These are phyloP conservation scores for Synchiropus splendidus DNA, from an alignment of 2,113 vertebrate genomes.

Conservation along the genomic window DNA sequence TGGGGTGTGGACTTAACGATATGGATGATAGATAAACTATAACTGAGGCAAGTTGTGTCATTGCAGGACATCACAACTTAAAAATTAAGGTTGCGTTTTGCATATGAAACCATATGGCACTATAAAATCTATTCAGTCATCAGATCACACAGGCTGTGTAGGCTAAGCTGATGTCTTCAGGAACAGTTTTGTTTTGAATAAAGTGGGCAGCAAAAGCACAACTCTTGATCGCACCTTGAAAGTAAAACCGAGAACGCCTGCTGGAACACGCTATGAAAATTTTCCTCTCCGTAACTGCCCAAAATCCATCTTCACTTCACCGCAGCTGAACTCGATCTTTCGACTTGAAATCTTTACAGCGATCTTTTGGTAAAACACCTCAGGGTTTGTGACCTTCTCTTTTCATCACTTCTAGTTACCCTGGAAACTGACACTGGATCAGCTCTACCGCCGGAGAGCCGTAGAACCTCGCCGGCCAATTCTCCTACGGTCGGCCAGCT, in stretches of 20 bases:
- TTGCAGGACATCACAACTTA: too few relatives aligned
- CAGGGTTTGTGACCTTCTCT: background rate
- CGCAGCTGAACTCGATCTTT: conserved; percentile 1
- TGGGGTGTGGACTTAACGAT: too few relatives aligned
- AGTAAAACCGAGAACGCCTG: conserved; percentile 21
- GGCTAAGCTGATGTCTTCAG: conserved; percentile 11
- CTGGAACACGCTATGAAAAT: conserved; percentile 22
- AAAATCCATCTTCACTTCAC: conserved; percentile 4
- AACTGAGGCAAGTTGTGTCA: too few relatives aligned
- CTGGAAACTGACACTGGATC: conserved; percentile 1
- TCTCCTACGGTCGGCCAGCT: too few relatives aligned
- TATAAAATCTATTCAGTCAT: too few relatives aligned
- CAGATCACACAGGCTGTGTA: background rate
- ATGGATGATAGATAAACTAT: too few relatives aligned
- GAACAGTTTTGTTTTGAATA: conserved; percentile 10
- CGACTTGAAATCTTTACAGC: background rate
- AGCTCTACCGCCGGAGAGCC: background rate
- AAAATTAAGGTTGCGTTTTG: too few relatives aligned
- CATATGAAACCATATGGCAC: too few relatives aligned
- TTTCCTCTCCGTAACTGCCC: conserved; percentile 8
- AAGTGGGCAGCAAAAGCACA: conserved; percentile 23
- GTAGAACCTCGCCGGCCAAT: too few relatives aligned
- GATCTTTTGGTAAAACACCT: background rate
- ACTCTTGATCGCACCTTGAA: conserved; percentile 19
- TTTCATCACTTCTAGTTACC: background rate